Evolutionary conservation across 2,113 vertebrate species (phyloP).

Genomic region (Proteles cristata): DNA sequence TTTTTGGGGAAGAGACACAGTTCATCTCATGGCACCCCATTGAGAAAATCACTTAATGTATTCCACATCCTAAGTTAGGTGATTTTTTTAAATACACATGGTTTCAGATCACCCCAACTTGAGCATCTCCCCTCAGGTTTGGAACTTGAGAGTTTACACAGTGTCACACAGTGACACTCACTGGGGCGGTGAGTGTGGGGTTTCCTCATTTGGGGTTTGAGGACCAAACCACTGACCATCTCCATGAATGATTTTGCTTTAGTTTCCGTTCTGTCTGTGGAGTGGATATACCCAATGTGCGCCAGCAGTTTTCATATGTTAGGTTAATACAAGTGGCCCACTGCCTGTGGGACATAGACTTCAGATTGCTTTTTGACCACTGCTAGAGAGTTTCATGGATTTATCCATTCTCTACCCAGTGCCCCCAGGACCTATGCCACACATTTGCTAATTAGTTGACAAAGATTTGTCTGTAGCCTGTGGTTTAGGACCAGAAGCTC

Average conservation of each 20-base stretch:
- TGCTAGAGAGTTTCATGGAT: constrained; percentile 3
- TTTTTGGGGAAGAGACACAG: not conserved
- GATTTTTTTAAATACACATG: not conserved
- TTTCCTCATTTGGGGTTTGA: not conserved
- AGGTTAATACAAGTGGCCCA: not conserved
- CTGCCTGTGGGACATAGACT: not conserved
- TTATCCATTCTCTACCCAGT: not conserved
- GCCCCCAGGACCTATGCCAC: not conserved
- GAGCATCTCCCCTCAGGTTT: not conserved
- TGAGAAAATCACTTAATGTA: not conserved
- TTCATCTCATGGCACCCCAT: not conserved
- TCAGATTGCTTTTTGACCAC: not conserved
- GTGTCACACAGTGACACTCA: too few species aligned
- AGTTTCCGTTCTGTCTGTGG: not conserved
- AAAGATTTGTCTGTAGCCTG: not conserved
- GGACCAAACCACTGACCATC: rapidly evolving
- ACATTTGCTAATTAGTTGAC: not conserved
- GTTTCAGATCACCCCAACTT: not conserved
- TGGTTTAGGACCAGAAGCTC: not conserved
- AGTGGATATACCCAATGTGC: not conserved
- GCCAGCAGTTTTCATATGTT: not conserved
- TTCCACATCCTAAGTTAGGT: not conserved
- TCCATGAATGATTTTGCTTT: not conserved
- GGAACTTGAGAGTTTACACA: not conserved
- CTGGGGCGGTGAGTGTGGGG: not conserved